Conservation (phyloP, 2,113 vertebrate genomes). For the Turdus rufiventris region DNA sequence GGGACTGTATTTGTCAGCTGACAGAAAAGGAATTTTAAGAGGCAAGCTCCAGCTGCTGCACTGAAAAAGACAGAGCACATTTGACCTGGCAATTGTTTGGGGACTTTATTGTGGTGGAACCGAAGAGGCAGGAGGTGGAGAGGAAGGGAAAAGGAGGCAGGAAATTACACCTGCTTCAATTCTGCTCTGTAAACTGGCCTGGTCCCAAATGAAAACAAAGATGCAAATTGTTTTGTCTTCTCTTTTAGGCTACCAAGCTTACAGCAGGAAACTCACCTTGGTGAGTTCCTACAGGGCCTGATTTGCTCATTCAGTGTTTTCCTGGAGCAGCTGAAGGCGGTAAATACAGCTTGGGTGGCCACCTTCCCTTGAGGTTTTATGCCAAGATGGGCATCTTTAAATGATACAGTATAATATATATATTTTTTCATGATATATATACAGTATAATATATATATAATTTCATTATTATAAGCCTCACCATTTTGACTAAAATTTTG, state of each 20-base stretch:
- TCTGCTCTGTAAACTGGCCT: neutral
- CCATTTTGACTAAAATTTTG: too few relatives aligned
- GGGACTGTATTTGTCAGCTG: neutral
- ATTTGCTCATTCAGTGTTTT: neutral
- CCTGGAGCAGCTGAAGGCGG: neutral
- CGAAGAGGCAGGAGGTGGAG: neutral
- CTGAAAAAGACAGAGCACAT: neutral
- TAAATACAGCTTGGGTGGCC: neutral
- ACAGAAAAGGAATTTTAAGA: constrained; percentile 24
- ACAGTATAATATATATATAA: too few relatives aligned
- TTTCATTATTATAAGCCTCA: too few relatives aligned
- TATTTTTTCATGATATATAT: too few relatives aligned
- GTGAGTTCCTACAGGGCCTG: neutral
- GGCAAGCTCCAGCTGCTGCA: neutral
- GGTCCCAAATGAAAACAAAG: neutral
- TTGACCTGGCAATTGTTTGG: constrained; percentile 13
- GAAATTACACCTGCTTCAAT: neutral
- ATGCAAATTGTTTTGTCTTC: neutral
- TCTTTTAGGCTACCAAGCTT: neutral
- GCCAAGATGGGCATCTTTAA: neutral
- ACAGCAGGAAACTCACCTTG: neutral
- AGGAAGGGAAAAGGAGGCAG: neutral
- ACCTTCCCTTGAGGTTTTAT: neutral
- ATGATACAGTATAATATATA: too few relatives aligned
- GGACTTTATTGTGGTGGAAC: neutral